These are phyloP conservation scores for Phortica magna DNA, from an alignment of 2,888 invertebrate species.

Conservation along the genomic window DNA sequence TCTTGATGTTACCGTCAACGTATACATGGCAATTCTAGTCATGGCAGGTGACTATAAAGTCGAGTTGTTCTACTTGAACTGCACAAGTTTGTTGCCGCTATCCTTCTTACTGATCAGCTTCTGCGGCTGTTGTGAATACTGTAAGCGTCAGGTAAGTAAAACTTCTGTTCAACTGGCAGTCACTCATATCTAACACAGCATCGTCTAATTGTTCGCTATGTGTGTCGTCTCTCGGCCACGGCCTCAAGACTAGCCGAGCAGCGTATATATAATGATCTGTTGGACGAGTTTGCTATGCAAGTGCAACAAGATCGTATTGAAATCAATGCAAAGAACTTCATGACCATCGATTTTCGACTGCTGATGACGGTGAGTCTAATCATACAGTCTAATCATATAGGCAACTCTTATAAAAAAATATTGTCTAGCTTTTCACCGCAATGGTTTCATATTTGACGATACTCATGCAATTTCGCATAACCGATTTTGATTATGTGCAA, in stretches of 20 bases:
- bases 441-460: constrained; percentile 67
- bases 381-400: neutral
- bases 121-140: constrained; percentile 64
- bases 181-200: neutral
- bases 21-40: constrained; percentile 62
- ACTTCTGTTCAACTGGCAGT: neutral
- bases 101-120: constrained; percentile 48
- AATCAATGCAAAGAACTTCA: constrained; percentile 62
- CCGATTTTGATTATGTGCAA: constrained; percentile 17
- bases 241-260: constrained; percentile 35
- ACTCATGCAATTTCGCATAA: constrained; percentile 65
- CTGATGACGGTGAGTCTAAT: constrained; percentile 65
- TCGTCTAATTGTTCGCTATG: constrained; percentile 35
- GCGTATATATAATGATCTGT: constrained; percentile 55
- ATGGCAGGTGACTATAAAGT: constrained; percentile 51
- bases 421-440: constrained; percentile 61
- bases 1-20: constrained; percentile 61
- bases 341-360: constrained; percentile 62
- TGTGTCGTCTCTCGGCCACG: constrained; percentile 55
- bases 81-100: constrained; percentile 48
- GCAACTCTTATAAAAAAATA: neutral
- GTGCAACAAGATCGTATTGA: constrained; percentile 62
- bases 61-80: constrained; percentile 50
- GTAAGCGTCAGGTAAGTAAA: constrained; percentile 60
- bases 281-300: constrained; percentile 65